Evolutionary conservation across 2,888 invertebrate species (phyloP), one percentile per base, ranked within the genome.

Genomic region (Ormyrus rosae): DNA sequence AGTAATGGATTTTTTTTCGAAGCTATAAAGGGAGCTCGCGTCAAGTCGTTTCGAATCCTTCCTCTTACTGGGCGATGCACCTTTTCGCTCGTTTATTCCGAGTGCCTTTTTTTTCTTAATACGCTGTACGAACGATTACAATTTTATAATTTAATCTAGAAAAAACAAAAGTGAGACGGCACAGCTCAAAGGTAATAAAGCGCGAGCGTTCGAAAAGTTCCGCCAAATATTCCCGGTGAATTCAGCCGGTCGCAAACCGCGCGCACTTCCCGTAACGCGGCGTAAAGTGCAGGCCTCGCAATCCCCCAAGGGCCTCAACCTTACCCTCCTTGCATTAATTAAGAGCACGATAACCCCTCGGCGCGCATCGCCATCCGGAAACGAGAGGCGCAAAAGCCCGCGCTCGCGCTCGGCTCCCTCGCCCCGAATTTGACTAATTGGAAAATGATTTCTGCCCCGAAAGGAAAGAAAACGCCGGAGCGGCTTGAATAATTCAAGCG

Each of bases 391-490:
- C 8, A 53, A 5, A 53, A 53, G 11, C 9, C 8, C 9, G 11
- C 8, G 53, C 53, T 9, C 13, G 13, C 13, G 13, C 11, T 1
- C 53, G 9, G 8, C 11, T 10, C 6, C 58, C 60, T 60, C 13
- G 13, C 13, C 13, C 10, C 10, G n/a, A 46, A 63, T 63, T 45
- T 46, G 63, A 63, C 55, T 68, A 48, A 48, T 68, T 68, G 55
- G 55, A 68, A 68, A 55, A 53, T 55, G 34, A 68, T 68, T 55
- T 13, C 34, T 34, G 67, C 6, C 34, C 4, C 34, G 34, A 34
- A 34, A 34, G 34, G 34, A 34, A 34, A 11, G 67, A 19, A 55
- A 68, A 34, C 34, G 34, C 34, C 34, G 34, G 34, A 34, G 34
- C 34, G 3, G 34, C 34, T 34, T 34, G 34, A 34, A 34, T 34